Evolutionary conservation across 2,113 vertebrate genomes (phyloP).

Genomic region (Eptesicus fuscus): DNA sequence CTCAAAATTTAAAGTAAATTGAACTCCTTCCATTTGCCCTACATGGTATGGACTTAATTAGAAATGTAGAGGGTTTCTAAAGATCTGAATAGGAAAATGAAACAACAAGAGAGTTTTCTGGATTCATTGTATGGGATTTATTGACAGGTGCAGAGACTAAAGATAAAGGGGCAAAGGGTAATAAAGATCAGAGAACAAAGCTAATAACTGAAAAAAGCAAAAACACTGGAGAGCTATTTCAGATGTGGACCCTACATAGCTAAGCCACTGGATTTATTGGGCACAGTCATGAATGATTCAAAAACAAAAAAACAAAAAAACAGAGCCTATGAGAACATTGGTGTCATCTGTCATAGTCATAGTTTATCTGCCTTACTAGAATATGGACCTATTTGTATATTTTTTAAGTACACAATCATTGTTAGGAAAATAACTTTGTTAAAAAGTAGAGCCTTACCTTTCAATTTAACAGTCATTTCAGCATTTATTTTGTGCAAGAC

Average conservation of each 20-base stretch:
- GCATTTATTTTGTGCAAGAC: neutral
- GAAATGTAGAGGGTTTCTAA: neutral
- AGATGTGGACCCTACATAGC: neutral
- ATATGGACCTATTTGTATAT: neutral
- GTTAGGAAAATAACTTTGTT: neutral
- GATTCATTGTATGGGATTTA: neutral
- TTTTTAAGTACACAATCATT: neutral
- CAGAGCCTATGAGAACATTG: neutral
- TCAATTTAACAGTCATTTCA: neutral
- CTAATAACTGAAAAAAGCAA: neutral
- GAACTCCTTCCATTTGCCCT: neutral
- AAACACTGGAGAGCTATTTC: neutral
- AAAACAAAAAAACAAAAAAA: neutral
- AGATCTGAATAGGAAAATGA: neutral
- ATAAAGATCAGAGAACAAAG: neutral
- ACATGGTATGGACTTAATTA: neutral
- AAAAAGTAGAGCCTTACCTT: neutral
- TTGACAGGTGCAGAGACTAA: neutral
- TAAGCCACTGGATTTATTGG: neutral
- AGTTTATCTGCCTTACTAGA: neutral
- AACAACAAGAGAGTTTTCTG: neutral
- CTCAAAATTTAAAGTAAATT: neutral
- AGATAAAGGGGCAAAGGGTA: neutral
- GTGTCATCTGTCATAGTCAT: neutral
- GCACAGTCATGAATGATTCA: neutral